Base-by-base conservation (phyloP, 2,797 vertebrate species). In the Galagoides demidoff region DNA sequence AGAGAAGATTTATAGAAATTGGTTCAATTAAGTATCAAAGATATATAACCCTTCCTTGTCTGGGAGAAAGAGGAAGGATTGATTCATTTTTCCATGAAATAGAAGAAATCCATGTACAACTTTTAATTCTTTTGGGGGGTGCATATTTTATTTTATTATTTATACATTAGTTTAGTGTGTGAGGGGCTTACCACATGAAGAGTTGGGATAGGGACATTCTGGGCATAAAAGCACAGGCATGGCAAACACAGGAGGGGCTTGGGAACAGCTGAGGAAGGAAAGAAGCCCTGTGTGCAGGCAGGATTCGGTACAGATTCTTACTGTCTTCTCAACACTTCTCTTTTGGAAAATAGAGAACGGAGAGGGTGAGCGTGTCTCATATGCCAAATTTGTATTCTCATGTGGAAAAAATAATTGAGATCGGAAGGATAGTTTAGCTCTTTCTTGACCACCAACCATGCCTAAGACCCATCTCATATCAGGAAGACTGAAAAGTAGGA, bases 1-100 rank as follows among this genome's bases (percentile, higher is more conserved):
- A 27, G 10, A 74, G 39, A 77, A 76, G 25, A 90, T 68, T 37
- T 71, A 61, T 55, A 12, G 14, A 92, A 68, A 57, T 84, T 13
- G 85, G 17, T 20, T 81, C n/a, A 70, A 77, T 89, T 91, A 95
- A 95, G 64, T 43, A 64, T 86, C 2, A 5, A 94, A 91, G 57
- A 63, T 4, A 16, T 10, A 7, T 14, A 89, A 55, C 1, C 1
- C 5, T 85, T 92, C 34, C 7, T 61, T 64, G 23, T 86, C 7
- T 63, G 16, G 49, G 23, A 29, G 17, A 76, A 93, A 74, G 14
- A 31, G 17, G 7, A 90, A 68, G 23, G 7, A 45, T 34, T 61
- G 12, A 6, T 55, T 70, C 20, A 61, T 55, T 61, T 92, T 92
- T 71, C 27, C 22, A 39, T n/a, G n/a, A 59, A 85, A 20, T 34